Evolutionary conservation across 2,113 vertebrate genomes (phyloP).

Genomic region (Ascaphus truei): DNA sequence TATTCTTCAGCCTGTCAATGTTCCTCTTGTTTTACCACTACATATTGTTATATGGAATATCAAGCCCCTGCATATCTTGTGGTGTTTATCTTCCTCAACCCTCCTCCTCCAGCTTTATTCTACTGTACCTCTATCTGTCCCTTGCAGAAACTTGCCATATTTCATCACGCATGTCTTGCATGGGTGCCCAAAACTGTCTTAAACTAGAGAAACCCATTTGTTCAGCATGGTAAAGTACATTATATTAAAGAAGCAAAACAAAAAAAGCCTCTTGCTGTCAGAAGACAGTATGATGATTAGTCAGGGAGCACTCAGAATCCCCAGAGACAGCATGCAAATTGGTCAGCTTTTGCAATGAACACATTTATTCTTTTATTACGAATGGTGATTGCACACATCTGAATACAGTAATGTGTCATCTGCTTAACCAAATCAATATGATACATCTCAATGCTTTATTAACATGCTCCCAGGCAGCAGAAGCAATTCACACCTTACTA

Average conservation of each 20-base stretch:
- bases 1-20: too few species aligned
- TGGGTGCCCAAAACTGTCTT: neutral
- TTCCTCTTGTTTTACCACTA: too few species aligned
- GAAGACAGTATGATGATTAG: slow-evolving; percentile 1
- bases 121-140: too few species aligned
- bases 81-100: too few species aligned
- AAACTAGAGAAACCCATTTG: slow-evolving; percentile 11
- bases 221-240: slow-evolving; percentile 12
- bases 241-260: neutral
- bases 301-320: neutral
- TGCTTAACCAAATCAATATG: slow-evolving; percentile 18
- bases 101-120: too few species aligned
- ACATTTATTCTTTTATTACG: slow-evolving; percentile 1
- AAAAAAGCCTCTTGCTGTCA: neutral
- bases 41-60: too few species aligned
- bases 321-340: slow-evolving; percentile 30
- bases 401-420: slow-evolving; percentile 14
- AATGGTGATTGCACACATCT: slow-evolving; percentile 11
- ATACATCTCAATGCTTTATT: slow-evolving; percentile 13
- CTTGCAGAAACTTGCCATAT: neutral
- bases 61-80: too few species aligned
- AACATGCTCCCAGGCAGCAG: slow-evolving; percentile 16
- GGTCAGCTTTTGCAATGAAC: slow-evolving; percentile 7
- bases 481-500: slow-evolving; percentile 32
- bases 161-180: slow-evolving; percentile 1